phyloP scores from a whole-genome alignment of 2,888 invertebrate genomes.

The Drosophila neoperkinsi region DNA sequence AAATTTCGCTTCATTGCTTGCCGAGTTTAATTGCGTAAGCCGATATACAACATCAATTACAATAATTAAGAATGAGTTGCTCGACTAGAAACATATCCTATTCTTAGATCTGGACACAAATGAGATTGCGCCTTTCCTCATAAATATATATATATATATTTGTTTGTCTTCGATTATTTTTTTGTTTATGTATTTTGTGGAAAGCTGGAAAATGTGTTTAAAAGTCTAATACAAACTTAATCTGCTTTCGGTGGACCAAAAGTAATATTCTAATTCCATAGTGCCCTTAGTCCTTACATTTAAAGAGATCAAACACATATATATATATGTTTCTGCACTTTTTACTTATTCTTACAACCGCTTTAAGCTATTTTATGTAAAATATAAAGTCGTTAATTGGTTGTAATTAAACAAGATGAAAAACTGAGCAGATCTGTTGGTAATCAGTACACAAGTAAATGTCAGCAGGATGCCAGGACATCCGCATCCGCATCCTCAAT shows the following conservation, averaged over 20 bases:
- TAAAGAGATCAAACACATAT: neutral
- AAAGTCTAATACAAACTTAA: neutral
- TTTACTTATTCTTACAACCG: neutral
- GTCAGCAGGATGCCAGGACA: conserved; percentile 16
- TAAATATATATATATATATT: neutral
- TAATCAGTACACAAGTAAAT: conserved; percentile 23
- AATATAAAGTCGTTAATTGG: conserved; percentile 7
- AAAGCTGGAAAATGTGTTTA: neutral
- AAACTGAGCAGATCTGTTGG: conserved; percentile 10
- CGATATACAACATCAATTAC: conserved; percentile 28
- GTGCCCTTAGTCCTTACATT: too few species aligned
- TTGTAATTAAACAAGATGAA: conserved; percentile 23
- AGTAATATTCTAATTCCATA: neutral
- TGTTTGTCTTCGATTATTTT: neutral
- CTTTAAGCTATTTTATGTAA: neutral
- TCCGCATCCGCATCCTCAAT: conserved; percentile 15
- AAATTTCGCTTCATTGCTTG: conserved; percentile 16
- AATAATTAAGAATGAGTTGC: neutral
- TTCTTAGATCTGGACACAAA: neutral
- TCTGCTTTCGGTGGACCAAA: neutral
- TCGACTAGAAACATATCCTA: neutral
- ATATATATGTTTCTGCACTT: too few species aligned
- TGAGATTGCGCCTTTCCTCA: neutral
- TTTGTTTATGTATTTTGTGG: neutral
- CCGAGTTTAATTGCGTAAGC: conserved; percentile 29